Evolutionary conservation across 2,888 invertebrate species (phyloP).

Genomic region (Dolichopus griseipennis): DNA sequence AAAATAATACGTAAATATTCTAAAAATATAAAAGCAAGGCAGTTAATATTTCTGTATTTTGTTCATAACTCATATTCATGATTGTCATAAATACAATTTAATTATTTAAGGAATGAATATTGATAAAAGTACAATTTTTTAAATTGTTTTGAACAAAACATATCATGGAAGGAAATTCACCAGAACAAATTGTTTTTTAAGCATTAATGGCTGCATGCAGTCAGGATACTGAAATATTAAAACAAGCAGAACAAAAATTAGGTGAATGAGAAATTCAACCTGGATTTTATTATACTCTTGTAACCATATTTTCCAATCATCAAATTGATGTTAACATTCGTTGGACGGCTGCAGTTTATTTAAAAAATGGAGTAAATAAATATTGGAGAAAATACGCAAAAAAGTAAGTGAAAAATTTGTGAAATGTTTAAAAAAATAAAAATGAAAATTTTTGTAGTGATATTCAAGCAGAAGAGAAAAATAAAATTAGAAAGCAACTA

Average conservation of each 20-base stretch:
- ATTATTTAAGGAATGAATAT: background rate
- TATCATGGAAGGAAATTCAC: conserved; percentile 24
- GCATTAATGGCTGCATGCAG: conserved; percentile 74
- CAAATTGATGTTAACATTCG: conserved; percentile 65
- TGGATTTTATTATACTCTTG: conserved; percentile 77
- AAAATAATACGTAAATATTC: background rate
- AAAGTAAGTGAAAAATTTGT: conserved; percentile 50
- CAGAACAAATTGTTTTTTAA: conserved; percentile 39
- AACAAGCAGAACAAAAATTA: conserved; percentile 79
- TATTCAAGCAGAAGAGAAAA: conserved; percentile 70
- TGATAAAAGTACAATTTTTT: background rate
- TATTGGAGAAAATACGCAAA: conserved; percentile 83
- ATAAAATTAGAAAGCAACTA: conserved; percentile 35
- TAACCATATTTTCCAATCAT: conserved; percentile 48
- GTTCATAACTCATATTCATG: background rate
- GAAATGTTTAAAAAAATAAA: conserved; percentile 21
- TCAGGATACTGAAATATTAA: conserved; percentile 72
- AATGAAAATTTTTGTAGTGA: conserved; percentile 48
- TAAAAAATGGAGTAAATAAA: conserved; percentile 88
- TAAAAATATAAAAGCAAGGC: no score
- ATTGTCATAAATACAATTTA: background rate
- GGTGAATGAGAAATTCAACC: conserved; percentile 82
- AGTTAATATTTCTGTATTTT: background rate
- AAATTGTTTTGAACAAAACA: background rate
- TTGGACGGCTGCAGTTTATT: conserved; percentile 85